Base-by-base conservation (phyloP, 2,888 invertebrate genomes). In the Gibbula magus region DNA sequence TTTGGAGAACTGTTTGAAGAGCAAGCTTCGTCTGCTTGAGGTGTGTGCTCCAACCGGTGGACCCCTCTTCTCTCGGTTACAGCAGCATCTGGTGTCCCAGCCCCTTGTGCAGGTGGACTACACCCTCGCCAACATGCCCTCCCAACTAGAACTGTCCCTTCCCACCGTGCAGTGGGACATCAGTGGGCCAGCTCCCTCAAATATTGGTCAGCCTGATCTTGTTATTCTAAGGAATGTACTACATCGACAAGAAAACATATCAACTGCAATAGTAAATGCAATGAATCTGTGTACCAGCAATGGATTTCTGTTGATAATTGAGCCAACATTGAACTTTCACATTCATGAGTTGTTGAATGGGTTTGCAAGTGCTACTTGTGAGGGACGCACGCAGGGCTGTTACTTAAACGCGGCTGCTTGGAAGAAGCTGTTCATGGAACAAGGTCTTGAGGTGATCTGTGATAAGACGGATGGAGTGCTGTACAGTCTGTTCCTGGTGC, bases 1-100 rank as follows among this genome's bases (percentile, higher is more conserved):
- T 29, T 93, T 96, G 52, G 98, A 98, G 94, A 98, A 98, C 92
- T 94, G 95, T 22, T 93, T 94, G 53, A 94, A 95, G 13, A 92
- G 95, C 2, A 96, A 96, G 90, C 92, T 98, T 22, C 96, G 96
- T 93, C 94, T 95, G 20, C 94, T 95, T 18, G 97, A 98, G 94
- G 93, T 95, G 8, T 94, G 84, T 32, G 84, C 86, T 2, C 76
- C 81, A 20, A 79, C 80, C 13, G 76, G 79, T 20, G 78, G 79
- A 22, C 79, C 81, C 18, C 35, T 92, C 56, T 88, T 84, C 75
- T 78, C 84, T 7, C 76, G 82, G 20, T 81, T 90, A 13, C 80
- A 87, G 13, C 84, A 87, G 16, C 82, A 86, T 51, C 78, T 90
- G 35, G 95, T 96, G 92, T 94, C 94, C 22, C 97, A 97, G 93